Evolutionary conservation across 2,888 invertebrate species (phyloP), one percentile per base, ranked within the genome.

Genomic region (Gasteruption jaculator): DNA sequence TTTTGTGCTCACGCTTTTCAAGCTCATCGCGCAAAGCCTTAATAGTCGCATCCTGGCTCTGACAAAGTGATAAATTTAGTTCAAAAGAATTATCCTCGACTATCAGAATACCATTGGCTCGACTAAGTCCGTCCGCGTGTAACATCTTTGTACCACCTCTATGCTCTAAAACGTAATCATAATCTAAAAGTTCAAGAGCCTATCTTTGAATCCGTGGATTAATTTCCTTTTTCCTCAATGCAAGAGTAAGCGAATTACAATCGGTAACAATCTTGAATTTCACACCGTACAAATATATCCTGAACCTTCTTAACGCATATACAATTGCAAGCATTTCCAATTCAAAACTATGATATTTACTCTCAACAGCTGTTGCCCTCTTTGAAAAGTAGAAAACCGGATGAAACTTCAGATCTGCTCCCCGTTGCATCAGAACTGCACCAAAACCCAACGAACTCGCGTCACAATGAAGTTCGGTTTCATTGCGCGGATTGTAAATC

Each of bases 401-500:
- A 19, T 65, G 59, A 18, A 62, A 49, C 24, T 49, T 46, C 4
- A 31, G 37, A 46, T 60, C 54, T 1, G 34, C 6, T 29, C 63
- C 57, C 34, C 45, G 51, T 43, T 68, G 68, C 31, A 67, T 11
- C 15, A 66, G 42, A 5, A 67, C 55, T 0, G 56, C 54, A 0
- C 63, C 65, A 42, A 51, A 64, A 1, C 63, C 68, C 4, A 50
- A 12, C 2, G 53, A 35, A 41, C 60, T 61, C 3, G 61, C 66
- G 48, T 68, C 65, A 14, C 59, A 62, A 33, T 68, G 65, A 24
- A 66, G 39, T 41, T 68, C 61, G 4, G 65, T 68, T 31, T 59
- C 55, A 11, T 50, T 40, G 5, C 41, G 33, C 0, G 62, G 60
- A 20, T 57, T 52, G 38, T 43, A 39, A 3, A 43, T 20, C 1